Conservation (phyloP, 1,140 invertebrate species). For the Hormaphis cornu region DNA sequence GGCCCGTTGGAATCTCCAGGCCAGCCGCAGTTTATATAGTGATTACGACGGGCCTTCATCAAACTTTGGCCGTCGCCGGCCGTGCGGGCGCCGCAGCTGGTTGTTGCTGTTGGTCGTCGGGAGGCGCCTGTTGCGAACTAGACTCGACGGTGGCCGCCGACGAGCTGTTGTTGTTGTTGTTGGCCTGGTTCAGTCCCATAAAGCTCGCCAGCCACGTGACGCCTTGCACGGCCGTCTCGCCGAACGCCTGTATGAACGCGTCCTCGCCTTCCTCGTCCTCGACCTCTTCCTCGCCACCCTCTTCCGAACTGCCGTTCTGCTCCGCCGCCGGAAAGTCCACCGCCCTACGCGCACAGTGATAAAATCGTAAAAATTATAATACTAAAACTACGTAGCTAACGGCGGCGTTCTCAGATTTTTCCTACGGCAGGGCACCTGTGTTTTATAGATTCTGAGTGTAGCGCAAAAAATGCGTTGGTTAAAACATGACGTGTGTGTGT, state of each 20-base stretch:
- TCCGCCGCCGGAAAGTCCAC: background rate
- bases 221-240: slow-evolving; percentile 13
- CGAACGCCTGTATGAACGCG: slow-evolving; percentile 1
- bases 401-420: no score
- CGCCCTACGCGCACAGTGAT: no score
- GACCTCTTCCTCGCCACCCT: background rate
- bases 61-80: background rate
- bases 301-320: background rate
- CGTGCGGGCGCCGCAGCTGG: background rate
- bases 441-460: no score
- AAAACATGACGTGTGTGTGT: no score
- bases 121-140: no score
- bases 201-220: background rate
- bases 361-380: no score
- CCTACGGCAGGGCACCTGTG: no score
- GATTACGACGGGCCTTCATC: background rate
- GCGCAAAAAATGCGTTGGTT: no score
- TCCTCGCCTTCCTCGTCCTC: slow-evolving; percentile 8
- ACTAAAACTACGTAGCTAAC: no score
- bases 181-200: slow-evolving; percentile 6
- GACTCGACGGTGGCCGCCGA: background rate
- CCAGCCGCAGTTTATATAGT: no score
- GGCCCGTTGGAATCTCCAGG: no score
- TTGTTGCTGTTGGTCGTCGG: background rate
- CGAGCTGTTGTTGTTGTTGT: background rate